phyloP scores from a whole-genome alignment of 2,797 vertebrate species.

The Pseudomugil tenellus region DNA sequence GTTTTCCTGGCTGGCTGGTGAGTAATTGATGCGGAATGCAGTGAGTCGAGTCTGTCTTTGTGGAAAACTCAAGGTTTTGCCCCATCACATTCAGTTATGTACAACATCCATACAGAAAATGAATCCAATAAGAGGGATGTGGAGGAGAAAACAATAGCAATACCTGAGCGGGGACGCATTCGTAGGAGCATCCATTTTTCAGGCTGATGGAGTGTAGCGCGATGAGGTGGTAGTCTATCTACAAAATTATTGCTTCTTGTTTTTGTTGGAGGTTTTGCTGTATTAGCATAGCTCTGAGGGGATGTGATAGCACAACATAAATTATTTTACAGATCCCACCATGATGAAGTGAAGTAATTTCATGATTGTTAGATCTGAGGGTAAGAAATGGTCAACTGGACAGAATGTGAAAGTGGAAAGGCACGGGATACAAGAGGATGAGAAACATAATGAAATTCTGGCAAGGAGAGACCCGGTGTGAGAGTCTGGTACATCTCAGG shows the following conservation, averaged over 20 bases:
- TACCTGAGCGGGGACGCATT: conserved; percentile 39
- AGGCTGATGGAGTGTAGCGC: conserved; percentile 47
- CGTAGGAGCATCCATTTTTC: conserved; percentile 46
- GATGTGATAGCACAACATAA: conserved; percentile 16
- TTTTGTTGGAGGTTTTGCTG: conserved; percentile 31
- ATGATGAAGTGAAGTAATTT: background rate
- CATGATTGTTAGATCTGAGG: background rate
- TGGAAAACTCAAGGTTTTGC: conserved; percentile 38
- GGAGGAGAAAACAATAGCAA: conserved; percentile 26
- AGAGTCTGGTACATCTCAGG: background rate
- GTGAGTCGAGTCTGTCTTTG: conserved; percentile 36
- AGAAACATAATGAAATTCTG: background rate
- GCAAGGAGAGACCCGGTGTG: background rate
- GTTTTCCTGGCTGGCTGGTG: conserved; percentile 54
- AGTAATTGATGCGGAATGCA: conserved; percentile 64
- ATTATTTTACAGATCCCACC: background rate
- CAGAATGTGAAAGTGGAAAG: background rate
- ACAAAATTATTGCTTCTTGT: conserved; percentile 19
- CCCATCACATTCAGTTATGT: conserved; percentile 46
- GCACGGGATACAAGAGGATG: background rate
- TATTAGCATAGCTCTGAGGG: conserved; percentile 39
- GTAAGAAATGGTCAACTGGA: background rate
- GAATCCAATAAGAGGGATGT: conserved; percentile 33
- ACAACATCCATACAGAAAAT: conserved; percentile 40
- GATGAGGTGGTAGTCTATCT: conserved; percentile 36